Evolutionary conservation across 2,797 vertebrate species (phyloP), one percentile per base, ranked within the genome.

Genomic region (Acanthurus tractus): DNA sequence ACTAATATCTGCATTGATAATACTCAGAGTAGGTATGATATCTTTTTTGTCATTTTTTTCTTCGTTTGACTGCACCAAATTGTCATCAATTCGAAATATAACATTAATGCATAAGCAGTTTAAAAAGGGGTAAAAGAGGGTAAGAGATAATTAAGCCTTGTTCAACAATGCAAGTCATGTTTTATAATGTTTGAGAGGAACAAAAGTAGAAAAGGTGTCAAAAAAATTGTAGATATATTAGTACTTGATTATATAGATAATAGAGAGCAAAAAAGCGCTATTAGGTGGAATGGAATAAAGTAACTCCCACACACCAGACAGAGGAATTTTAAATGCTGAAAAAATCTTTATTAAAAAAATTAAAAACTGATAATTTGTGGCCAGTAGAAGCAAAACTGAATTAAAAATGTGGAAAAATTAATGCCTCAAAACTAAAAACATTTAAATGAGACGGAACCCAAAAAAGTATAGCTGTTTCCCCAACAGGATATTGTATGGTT

Each of bases 11-110:
- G 45, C 20, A 49, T 29, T 18, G 36, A 20, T 18, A 25, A 68
- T 36, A 17, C 25, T 68, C 11, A n/a, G 25, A 54, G 9, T n/a
- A 10, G n/a, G 42, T 15, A n/a, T 55, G 22, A 49, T 53, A n/a
- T 63, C n/a, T 10, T 63, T 45, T 25, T 23, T 25, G 15, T 8
- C 9, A 7, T 29, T 36, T 62, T 40, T 11, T 54, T 63, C 42
- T 63, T 58, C 11, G 59, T 46, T 38, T 58, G 62, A 23, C 68
- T 48, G 17, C 22, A 42, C 20, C 25, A 40, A 40, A 29, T 42
- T 8, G 2, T n/a, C 44, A 14, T 45, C n/a, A 58, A 55, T 4
- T 6, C 44, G 29, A 15, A 72, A 59, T 54, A 50, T 20, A 42
- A 56, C 36, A 42, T 13, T 59, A 56, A 62, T 55, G 22, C 8